These are phyloP conservation scores for Myotis yumanensis DNA, from an alignment of 2,113 vertebrate species.

Conservation along the genomic window DNA sequence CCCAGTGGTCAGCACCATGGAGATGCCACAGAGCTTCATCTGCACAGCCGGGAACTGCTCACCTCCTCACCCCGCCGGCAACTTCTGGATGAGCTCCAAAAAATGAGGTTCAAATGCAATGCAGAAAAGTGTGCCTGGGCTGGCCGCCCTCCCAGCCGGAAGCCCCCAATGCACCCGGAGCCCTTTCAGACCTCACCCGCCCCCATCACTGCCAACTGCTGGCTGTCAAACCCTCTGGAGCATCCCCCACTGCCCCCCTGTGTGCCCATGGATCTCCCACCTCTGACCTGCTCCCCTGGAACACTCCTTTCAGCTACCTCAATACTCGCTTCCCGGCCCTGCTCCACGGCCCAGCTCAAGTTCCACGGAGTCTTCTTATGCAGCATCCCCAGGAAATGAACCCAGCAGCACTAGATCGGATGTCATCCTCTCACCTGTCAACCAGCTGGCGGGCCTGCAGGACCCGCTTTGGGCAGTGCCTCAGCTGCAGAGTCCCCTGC, in stretches of 20 bases:
- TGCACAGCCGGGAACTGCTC: background rate
- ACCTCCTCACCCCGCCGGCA: background rate
- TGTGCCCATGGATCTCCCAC: background rate
- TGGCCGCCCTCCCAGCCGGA: background rate
- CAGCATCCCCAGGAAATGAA: background rate
- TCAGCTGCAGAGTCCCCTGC: background rate
- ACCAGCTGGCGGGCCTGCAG: background rate
- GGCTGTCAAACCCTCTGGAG: background rate
- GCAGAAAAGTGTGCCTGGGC: background rate
- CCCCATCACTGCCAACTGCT: background rate
- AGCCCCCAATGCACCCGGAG: background rate
- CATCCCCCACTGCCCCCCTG: background rate
- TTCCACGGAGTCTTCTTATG: background rate
- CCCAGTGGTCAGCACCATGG: background rate
- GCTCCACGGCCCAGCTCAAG: background rate
- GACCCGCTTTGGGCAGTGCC: background rate
- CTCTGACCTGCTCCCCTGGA: background rate
- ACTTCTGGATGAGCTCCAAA: background rate
- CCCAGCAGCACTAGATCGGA: background rate
- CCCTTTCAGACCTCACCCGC: background rate
- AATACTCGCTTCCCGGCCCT: accelerated
- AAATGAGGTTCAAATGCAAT: background rate
- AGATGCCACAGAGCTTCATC: background rate
- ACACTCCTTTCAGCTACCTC: background rate
- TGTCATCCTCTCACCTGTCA: background rate